phyloP scores from a whole-genome alignment of 2,113 vertebrate species.

The Panthera uncia region DNA sequence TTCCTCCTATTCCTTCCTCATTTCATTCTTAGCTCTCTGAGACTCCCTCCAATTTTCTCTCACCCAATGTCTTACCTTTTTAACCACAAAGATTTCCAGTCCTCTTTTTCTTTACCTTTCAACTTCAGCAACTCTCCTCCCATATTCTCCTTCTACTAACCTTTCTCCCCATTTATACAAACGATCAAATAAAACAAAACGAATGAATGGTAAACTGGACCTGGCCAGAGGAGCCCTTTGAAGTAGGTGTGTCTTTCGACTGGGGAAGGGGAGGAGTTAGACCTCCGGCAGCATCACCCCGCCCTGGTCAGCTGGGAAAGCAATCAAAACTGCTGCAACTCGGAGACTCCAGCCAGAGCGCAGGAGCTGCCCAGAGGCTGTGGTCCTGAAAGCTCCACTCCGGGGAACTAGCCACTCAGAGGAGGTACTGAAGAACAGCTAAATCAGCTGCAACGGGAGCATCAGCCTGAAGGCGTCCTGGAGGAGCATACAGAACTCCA shows the following conservation, averaged over 20 bases:
- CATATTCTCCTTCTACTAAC: not conserved
- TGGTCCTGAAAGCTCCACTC: conserved; percentile 75
- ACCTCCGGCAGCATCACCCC: not conserved
- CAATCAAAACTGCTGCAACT: conserved; percentile 63
- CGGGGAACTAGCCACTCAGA: conserved; percentile 52
- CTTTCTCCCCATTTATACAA: not conserved
- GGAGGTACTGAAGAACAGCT: conserved; percentile 60
- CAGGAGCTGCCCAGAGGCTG: conserved; percentile 78
- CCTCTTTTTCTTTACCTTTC: not conserved
- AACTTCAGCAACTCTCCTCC: not conserved
- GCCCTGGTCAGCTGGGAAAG: conserved; percentile 58
- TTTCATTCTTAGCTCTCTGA: not conserved
- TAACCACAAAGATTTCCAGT: not conserved
- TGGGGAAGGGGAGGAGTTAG: conserved; percentile 68
- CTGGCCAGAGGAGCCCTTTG: not conserved
- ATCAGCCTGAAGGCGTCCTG: not conserved
- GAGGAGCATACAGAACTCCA: not conserved
- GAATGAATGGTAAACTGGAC: not conserved
- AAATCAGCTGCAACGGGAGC: not conserved
- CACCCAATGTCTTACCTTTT: not conserved
- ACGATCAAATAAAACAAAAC: not conserved
- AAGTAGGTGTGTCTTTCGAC: conserved; percentile 57
- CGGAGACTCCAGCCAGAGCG: not conserved
- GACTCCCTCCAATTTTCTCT: not conserved
- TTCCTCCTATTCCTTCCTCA: too few species aligned